Evolutionary conservation across 1,140 invertebrate species (phyloP).

Genomic region (Galleria mellonella): DNA sequence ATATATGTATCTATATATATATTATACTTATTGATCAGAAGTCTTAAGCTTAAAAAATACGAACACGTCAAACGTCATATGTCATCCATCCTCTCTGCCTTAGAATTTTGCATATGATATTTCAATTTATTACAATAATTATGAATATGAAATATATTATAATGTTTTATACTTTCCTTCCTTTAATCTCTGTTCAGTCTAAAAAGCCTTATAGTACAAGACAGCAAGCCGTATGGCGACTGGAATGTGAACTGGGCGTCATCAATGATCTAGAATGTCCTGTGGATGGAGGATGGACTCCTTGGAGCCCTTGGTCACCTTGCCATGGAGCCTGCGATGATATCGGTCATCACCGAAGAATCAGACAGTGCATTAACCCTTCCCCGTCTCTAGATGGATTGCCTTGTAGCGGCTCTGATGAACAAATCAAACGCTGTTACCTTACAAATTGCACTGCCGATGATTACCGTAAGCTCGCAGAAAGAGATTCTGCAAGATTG

Average conservation of each 20-base stretch:
- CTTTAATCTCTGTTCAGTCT: constrained; percentile 7
- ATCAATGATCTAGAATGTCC: constrained; percentile 50
- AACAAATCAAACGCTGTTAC: constrained; percentile 50
- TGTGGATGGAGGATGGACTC: constrained; percentile 51
- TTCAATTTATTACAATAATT: too few species aligned
- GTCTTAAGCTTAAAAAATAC: too few species aligned
- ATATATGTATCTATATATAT: too few species aligned
- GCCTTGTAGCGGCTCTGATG: constrained; percentile 37
- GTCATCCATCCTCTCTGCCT: too few species aligned
- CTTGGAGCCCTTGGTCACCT: constrained; percentile 46
- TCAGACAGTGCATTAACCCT: constrained; percentile 46
- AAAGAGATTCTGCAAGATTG: constrained; percentile 33
- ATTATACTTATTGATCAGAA: too few species aligned
- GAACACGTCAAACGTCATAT: too few species aligned
- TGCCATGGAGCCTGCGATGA: constrained; percentile 49
- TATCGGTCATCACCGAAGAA: constrained; percentile 38
- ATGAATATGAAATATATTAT: too few species aligned
- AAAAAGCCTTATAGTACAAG: constrained; percentile 40
- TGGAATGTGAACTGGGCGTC: constrained; percentile 55
- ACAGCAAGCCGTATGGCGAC: constrained; percentile 41
- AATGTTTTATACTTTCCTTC: background rate
- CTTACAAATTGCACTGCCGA: constrained; percentile 42
- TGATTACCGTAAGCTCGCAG: constrained; percentile 36
- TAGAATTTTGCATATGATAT: too few species aligned
- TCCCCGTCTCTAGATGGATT: constrained; percentile 44